Percentiles rank a stretch among this genome's conserved stretches.
These are phyloP conservation scores for Coleophora flavipennella DNA, from an alignment of 2,888 invertebrate genomes.

Conservation along the genomic window DNA sequence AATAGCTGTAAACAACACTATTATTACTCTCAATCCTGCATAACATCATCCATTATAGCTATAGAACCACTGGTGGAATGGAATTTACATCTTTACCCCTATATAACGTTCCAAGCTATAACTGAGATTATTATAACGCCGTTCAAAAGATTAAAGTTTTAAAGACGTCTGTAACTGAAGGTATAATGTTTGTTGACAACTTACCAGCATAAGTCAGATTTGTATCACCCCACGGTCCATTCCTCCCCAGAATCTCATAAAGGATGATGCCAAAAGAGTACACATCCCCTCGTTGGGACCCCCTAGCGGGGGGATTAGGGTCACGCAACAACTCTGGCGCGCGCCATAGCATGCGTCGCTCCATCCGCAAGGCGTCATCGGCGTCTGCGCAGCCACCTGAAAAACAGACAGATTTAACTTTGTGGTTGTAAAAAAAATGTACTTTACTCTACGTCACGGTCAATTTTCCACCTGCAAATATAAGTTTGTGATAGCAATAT, in stretches of 20 bases:
- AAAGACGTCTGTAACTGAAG: no score
- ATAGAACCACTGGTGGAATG: no score
- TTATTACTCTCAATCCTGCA: no score
- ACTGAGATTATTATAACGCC: no score
- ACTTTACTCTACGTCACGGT: no score
- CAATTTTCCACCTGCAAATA: no score
- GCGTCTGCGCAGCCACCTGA: slow-evolving; percentile 75
- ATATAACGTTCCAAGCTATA: no score
- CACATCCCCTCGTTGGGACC: slow-evolving; percentile 89
- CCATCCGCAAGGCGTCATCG: slow-evolving; percentile 61
- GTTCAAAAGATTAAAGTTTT: no score
- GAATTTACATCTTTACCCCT: no score
- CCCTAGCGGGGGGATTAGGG: slow-evolving; percentile 71
- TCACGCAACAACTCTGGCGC: slow-evolving; percentile 83
- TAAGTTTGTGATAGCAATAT: no score
- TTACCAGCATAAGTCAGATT: slow-evolving; percentile 75
- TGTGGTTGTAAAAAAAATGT: neutral
- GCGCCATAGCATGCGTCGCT: slow-evolving; percentile 76
- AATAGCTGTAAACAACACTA: no score
- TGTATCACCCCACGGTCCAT: slow-evolving; percentile 85
- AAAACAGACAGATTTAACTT: neutral
- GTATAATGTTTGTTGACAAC: slow-evolving; percentile 7
- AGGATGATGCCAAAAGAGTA: slow-evolving; percentile 89
- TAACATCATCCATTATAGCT: no score
- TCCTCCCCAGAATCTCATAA: slow-evolving; percentile 86